Evolutionary conservation across 2,113 vertebrate genomes (phyloP).

Genomic region (Pithys albifrons): DNA sequence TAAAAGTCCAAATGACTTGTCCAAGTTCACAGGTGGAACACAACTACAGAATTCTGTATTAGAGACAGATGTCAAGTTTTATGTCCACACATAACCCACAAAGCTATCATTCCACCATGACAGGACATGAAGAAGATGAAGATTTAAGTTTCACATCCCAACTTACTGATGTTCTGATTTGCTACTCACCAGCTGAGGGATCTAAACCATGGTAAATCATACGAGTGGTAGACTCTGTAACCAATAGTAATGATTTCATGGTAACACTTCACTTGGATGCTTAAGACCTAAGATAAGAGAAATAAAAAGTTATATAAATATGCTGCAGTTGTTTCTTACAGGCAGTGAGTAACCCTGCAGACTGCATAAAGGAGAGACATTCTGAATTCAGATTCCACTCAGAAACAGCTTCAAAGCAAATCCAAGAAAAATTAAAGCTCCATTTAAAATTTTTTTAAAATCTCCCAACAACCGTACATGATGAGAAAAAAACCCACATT

Average conservation of each 20-base stretch:
- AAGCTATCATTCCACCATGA: not conserved
- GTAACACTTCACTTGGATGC: conserved; percentile 96
- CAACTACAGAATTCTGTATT: not conserved
- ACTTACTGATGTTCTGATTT: not conserved
- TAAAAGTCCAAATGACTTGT: not conserved
- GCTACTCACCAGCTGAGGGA: conserved; percentile 92
- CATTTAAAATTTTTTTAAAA: not conserved
- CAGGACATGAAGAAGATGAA: not conserved
- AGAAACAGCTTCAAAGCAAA: not conserved
- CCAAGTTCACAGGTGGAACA: not conserved
- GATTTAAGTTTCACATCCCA: not conserved
- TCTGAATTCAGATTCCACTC: not conserved
- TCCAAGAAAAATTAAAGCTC: not conserved
- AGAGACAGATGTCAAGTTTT: not conserved
- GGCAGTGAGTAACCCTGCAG: not conserved
- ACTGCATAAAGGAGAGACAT: not conserved
- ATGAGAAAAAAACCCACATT: fast-evolving
- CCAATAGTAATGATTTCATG: conserved; percentile 98
- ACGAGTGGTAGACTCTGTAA: conserved; percentile 95
- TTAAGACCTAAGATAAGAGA: conserved; percentile 85
- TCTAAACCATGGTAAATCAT: conserved; percentile 96
- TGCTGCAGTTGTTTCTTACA: not conserved
- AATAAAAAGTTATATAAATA: not conserved
- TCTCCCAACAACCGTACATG: not conserved
- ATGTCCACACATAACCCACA: not conserved